phyloP scores from a whole-genome alignment of 2,888 invertebrate species.

The Tigriopus californicus region DNA sequence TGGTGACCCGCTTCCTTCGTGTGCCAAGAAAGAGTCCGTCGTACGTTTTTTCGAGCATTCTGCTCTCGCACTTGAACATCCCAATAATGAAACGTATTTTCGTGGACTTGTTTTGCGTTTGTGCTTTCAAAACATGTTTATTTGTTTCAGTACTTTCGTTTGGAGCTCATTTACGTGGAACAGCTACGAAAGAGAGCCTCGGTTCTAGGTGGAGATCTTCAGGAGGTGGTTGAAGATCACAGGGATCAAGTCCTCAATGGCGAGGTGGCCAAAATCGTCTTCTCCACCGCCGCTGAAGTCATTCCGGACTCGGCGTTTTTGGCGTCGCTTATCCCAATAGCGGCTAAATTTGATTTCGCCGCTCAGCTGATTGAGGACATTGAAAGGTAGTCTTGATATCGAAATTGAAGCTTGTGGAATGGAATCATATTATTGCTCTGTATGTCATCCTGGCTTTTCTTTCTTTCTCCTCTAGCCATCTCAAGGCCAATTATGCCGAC shows the following conservation, averaged over 20 bases:
- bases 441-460: too few species aligned
- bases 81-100: too few species aligned
- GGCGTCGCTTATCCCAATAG: not conserved
- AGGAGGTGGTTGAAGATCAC: not conserved
- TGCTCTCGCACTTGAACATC: too few species aligned
- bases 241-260: not conserved
- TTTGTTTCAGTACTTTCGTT: not conserved
- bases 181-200: not conserved
- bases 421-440: too few species aligned
- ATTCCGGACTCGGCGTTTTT: not conserved
- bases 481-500: too few species aligned
- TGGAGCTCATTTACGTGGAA: constrained; percentile 10
- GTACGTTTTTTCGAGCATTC: not conserved
- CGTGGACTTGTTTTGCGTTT: not conserved
- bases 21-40: not conserved
- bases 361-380: too few species aligned
- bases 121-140: not conserved
- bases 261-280: not conserved
- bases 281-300: not conserved
- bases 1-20: too few species aligned
- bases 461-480: too few species aligned
- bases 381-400: too few species aligned
- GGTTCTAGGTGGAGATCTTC: not conserved
- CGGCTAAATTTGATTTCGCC: not conserved
- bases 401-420: too few species aligned